phyloP scores from a whole-genome alignment of 2,797 vertebrate genomes.

The Sorex maritimensis region DNA sequence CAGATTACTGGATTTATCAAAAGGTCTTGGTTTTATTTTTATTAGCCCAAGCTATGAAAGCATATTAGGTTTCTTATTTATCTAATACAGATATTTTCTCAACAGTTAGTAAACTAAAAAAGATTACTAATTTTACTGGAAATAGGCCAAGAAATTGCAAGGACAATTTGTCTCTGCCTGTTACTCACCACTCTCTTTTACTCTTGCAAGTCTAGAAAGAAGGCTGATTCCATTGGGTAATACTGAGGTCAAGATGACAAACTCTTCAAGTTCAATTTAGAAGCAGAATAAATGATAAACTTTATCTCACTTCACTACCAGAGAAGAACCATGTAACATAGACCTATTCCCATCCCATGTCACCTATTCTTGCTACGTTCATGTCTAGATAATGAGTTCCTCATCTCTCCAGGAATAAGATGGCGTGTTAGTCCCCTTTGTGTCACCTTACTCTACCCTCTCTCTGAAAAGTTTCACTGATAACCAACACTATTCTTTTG shows the following conservation, averaged over 20 bases:
- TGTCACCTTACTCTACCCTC: not conserved
- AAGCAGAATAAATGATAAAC: not conserved
- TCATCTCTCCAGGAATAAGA: accelerated
- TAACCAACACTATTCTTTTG: not conserved
- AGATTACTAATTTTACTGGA: not conserved
- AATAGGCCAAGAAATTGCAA: accelerated
- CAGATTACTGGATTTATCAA: not conserved
- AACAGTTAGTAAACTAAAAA: not conserved
- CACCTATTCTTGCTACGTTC: too few species aligned
- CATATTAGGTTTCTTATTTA: not conserved
- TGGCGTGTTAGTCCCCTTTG: accelerated
- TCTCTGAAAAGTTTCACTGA: not conserved
- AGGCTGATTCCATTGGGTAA: accelerated
- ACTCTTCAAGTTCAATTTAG: not conserved
- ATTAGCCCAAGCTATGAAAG: not conserved
- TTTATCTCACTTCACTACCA: not conserved
- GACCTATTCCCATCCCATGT: too few species aligned
- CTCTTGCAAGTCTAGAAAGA: not conserved
- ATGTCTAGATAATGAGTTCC: too few species aligned
- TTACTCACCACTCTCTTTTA: not conserved
- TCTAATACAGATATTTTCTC: not conserved
- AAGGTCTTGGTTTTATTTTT: not conserved
- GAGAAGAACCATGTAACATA: not conserved
- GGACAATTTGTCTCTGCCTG: accelerated
- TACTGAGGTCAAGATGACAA: not conserved